phyloP scores from a whole-genome alignment of 2,797 vertebrate species.

The Acrossocheilus wenchowensis region DNA sequence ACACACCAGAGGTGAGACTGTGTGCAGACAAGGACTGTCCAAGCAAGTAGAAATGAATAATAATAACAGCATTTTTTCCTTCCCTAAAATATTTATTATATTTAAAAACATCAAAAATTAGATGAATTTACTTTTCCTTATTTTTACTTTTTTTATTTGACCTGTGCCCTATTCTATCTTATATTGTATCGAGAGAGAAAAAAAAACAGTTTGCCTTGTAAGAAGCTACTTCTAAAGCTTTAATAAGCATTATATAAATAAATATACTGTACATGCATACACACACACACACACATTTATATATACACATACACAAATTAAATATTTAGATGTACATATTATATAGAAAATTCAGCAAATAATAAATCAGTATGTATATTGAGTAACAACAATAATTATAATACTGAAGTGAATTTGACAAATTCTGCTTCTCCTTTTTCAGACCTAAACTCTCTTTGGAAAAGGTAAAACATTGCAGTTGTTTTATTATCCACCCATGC shows the following conservation, averaged over 20 bases:
- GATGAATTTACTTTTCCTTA: background rate
- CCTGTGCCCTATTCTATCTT: background rate
- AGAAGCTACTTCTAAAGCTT: no score
- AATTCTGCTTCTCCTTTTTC: conserved; percentile 61
- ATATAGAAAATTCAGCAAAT: background rate
- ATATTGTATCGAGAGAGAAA: no score
- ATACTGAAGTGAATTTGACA: conserved; percentile 3
- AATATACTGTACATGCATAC: no score
- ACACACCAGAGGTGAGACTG: conserved; percentile 88
- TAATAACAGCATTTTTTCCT: background rate
- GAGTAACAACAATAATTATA: background rate
- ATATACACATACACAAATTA: background rate
- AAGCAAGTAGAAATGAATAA: background rate
- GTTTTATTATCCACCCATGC: background rate
- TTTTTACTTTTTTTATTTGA: background rate
- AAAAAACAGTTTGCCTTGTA: no score
- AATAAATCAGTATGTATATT: background rate
- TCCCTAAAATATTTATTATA: background rate
- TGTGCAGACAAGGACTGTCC: background rate
- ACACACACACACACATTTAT: no score
- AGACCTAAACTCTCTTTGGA: conserved; percentile 79
- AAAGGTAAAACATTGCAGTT: conserved; percentile 79
- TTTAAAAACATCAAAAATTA: background rate
- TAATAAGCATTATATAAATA: no score
- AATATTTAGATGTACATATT: background rate